Evolutionary conservation across 2,888 invertebrate genomes (phyloP), one percentile per base, ranked within the genome.

Genomic region (Parnassius orleans): DNA sequence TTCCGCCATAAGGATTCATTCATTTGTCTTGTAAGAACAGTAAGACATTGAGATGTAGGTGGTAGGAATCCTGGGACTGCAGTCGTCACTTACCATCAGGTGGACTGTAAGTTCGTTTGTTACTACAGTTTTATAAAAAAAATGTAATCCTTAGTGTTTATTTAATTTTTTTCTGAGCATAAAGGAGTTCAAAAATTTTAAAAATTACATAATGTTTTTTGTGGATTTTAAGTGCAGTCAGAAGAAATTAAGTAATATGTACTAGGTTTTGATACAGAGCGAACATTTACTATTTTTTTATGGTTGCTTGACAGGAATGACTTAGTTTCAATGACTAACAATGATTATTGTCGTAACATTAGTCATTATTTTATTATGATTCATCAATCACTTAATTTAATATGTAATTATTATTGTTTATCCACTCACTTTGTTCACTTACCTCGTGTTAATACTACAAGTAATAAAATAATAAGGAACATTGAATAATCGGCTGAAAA

Each of bases 311-410:
- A 48, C 5, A 14, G n/a, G 9, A 9, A n/a, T 44, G n/a, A 24
- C 24, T 24, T 52, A 43, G 15, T 43, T 41, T 12, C 33, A 55
- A 55, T 60, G 63, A 63, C 51, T 55, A 57, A 63, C 24, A 24
- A 48, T 56, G 42, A 43, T 63, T 43, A 60, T 56, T 15, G 46
- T 7, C 47, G 52, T 41, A 50, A 43, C 51, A 63, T 63, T 60
- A 57, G 33, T 63, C 51, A 60, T 48, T 57, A 24, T 57, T 55
- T 55, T 48, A 58, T 55, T 51, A 60, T 63, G 63, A 63, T 9
- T 63, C 58, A 63, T 51, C 46, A n/a, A 47, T 42, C 24, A 44
- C 44, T 56, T 33, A 52, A 46, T 15, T 51, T 10, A 61, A 55
- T 24, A 19, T 19, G 19, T 19, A 24, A 24, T 24, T 24, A 24